Conservation (phyloP, 2,888 invertebrate genomes). For the Drosophila stalkeri region DNA sequence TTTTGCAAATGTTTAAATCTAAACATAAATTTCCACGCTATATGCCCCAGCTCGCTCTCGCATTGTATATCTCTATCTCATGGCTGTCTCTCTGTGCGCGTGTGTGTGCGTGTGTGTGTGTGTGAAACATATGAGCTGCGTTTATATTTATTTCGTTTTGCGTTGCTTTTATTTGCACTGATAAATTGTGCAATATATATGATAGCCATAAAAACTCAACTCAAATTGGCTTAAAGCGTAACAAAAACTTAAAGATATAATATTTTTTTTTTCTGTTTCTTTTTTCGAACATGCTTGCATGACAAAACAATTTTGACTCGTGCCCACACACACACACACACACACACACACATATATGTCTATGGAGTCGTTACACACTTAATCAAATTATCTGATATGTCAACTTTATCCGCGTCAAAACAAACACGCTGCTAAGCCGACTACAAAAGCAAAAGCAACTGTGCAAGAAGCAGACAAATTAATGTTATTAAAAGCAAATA, state of each 20-base stretch:
- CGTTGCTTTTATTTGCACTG: constrained; percentile 74
- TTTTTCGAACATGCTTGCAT: constrained; percentile 31
- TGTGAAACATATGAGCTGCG: constrained; percentile 71
- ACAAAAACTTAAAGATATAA: constrained; percentile 55
- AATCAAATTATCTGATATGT: constrained; percentile 79
- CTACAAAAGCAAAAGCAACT: constrained; percentile 53
- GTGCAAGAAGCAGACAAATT: constrained; percentile 65
- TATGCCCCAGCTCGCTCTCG: constrained; percentile 19
- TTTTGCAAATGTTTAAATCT: constrained; percentile 81
- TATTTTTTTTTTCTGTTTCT: constrained; percentile 11
- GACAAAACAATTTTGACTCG: constrained; percentile 69
- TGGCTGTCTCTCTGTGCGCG: constrained; percentile 16
- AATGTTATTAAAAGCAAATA: constrained; percentile 80
- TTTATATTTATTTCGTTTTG: constrained; percentile 70
- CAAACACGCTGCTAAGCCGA: constrained; percentile 66
- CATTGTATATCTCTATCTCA: constrained; percentile 48
- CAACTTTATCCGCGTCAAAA: constrained; percentile 73
- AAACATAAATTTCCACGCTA: constrained; percentile 73
- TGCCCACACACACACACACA: constrained; percentile 39
- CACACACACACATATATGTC: not conserved
- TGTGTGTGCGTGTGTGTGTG: constrained; percentile 36
- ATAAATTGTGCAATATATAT: constrained; percentile 78
- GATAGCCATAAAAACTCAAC: constrained; percentile 68
- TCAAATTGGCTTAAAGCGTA: constrained; percentile 66
- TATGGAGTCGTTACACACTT: constrained; percentile 49